Conservation (phyloP, 1,140 invertebrate species). For the Drosophila oshimai region DNA sequence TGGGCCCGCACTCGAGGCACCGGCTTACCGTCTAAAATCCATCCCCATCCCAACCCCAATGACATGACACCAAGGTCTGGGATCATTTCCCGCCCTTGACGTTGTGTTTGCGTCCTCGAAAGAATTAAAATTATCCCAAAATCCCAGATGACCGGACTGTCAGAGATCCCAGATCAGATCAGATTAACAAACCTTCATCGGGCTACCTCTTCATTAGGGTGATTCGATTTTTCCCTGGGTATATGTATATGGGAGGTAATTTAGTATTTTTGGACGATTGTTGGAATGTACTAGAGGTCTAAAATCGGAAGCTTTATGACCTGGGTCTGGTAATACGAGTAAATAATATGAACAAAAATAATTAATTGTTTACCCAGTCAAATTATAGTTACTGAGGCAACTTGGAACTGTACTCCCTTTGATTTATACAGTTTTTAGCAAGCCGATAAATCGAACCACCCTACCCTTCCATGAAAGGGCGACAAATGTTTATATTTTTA, state of each 20-base stretch:
- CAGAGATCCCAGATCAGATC: conserved; percentile 31
- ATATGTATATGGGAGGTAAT: too few relatives aligned
- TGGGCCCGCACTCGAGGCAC: conserved; percentile 39
- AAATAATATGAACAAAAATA: too few relatives aligned
- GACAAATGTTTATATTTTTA: conserved; percentile 68
- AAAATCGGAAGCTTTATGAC: too few relatives aligned
- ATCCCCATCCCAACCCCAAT: neutral
- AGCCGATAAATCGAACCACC: neutral
- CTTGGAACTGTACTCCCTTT: neutral
- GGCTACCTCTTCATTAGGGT: conserved; percentile 1
- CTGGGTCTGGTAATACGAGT: too few relatives aligned
- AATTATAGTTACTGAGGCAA: neutral
- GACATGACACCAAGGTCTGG: conserved; percentile 21
- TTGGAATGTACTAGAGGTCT: too few relatives aligned
- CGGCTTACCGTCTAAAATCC: neutral
- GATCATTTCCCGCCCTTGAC: conserved; percentile 10
- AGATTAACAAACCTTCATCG: conserved; percentile 1
- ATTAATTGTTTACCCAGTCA: too few relatives aligned
- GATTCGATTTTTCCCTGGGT: neutral
- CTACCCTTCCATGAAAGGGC: neutral
- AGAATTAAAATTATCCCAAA: neutral
- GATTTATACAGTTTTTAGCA: neutral
- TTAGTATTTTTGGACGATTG: neutral
- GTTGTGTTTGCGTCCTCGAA: conserved; percentile 1
- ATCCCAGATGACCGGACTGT: neutral